Evolutionary conservation across 2,888 invertebrate species (phyloP), one percentile per base, ranked within the genome.

Genomic region (Fissipunctia ypsillon): DNA sequence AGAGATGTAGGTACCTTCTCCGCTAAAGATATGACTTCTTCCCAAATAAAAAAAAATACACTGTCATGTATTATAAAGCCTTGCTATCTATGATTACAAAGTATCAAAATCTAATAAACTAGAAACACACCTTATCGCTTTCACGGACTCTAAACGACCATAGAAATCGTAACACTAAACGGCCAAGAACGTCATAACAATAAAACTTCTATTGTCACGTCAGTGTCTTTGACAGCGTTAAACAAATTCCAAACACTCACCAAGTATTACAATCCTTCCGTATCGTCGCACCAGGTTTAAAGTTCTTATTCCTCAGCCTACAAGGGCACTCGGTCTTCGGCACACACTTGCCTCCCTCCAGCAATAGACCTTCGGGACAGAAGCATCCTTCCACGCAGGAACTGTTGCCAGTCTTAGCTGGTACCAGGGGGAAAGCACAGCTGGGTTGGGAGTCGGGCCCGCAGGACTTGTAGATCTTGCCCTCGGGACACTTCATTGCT

Each of bases 371-470:
- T 25, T 97, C 95, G 0, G 99, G 98, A 90, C 99, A 99, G 95
- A 98, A 98, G 91, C 99, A 99, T 0, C 99, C 99, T 90, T 99
- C 99, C 68, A 98, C 97, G 88, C 99, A 99, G 43, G 96, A 93
- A 7, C 95, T 93, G 71, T 95, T 93, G 59, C 90, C 91, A 0
- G 93, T 80, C 61, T 75, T 89, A 41, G 85, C 84, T 3, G 88
- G 79, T 1, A 86, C 76, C 45, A 87, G 88, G 0, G 96, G 96
- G 73, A 97, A 96, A 0, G 97, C 97, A 89, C 99, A 99, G 50
- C 97, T 97, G 3, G 97, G 96, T 88, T 98, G 98, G 1, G 96
- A 94, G 76, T 97, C 96, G 0, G 98, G 97, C 0, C 98, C 98
- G 91, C 99, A 99, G 0, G 98, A 94, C 83, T 97, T 97, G 95